Conservation (phyloP, 2,113 vertebrate species). For the Hyaena hyaena region DNA sequence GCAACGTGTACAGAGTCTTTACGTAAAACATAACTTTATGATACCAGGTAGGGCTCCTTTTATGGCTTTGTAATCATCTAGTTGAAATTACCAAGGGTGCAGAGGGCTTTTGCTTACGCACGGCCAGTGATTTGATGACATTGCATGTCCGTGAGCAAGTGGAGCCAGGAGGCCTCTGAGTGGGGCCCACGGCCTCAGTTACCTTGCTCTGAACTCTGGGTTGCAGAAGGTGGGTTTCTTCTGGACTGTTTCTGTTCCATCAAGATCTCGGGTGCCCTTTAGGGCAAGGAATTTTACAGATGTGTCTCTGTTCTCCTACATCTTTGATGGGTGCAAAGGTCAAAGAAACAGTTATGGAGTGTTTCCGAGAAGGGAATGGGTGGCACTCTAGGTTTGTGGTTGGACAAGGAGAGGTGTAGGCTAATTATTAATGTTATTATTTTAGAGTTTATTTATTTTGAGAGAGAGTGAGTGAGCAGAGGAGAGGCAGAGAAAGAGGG, state of each 20-base stretch:
- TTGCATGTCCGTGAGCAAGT: not conserved
- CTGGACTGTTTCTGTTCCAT: not conserved
- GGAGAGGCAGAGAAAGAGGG: too few species aligned
- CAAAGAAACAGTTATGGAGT: not conserved
- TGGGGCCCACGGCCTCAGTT: not conserved
- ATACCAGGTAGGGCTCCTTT: slow-evolving; percentile 37
- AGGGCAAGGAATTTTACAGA: not conserved
- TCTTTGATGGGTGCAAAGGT: not conserved
- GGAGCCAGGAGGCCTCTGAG: not conserved
- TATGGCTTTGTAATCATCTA: slow-evolving; percentile 29
- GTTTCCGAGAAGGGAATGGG: not conserved
- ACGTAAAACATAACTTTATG: slow-evolving; percentile 43
- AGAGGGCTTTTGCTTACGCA: not conserved
- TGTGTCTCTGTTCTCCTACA: not conserved
- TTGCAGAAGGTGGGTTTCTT: not conserved
- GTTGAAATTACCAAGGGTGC: slow-evolving; percentile 29
- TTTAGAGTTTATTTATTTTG: too few species aligned
- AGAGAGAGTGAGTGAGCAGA: too few species aligned
- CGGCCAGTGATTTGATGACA: not conserved
- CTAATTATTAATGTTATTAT: not conserved
- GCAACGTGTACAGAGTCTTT: slow-evolving; percentile 3
- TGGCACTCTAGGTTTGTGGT: not conserved
- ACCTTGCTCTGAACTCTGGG: not conserved
- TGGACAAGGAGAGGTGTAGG: not conserved
- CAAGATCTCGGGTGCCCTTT: not conserved